Evolutionary conservation across 2,113 vertebrate genomes (phyloP).

Genomic region (Paramormyrops kingsleyae): DNA sequence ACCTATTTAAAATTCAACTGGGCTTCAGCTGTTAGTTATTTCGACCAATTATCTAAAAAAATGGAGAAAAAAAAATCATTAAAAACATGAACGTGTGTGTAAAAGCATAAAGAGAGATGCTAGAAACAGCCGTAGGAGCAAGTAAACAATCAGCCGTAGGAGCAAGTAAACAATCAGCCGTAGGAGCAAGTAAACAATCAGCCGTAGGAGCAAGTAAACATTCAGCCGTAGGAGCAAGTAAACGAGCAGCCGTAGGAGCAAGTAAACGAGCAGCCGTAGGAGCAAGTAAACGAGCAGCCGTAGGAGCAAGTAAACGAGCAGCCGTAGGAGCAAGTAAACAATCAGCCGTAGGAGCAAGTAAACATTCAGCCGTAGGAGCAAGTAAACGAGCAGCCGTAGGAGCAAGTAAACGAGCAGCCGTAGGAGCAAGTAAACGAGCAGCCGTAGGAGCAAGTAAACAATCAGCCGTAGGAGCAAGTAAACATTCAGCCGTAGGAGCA

Average conservation of each 20-base stretch:
- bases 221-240: no score
- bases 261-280: not conserved
- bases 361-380: not conserved
- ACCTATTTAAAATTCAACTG: not conserved
- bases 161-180: not conserved
- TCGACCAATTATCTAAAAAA: not conserved
- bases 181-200: not conserved
- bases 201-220: not conserved
- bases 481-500: not conserved
- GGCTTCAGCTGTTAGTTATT: not conserved
- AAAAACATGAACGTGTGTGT: not conserved
- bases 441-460: not conserved
- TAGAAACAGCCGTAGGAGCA: not conserved
- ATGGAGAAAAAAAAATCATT: not conserved
- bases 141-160: not conserved
- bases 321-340: no score
- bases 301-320: not conserved
- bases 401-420: not conserved
- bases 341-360: no score
- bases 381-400: not conserved
- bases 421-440: not conserved
- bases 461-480: not conserved
- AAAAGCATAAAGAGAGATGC: not conserved
- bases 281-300: not conserved
- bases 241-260: not conserved